Conservation (phyloP, 2,113 vertebrate species). For the Dinomys branickii region DNA sequence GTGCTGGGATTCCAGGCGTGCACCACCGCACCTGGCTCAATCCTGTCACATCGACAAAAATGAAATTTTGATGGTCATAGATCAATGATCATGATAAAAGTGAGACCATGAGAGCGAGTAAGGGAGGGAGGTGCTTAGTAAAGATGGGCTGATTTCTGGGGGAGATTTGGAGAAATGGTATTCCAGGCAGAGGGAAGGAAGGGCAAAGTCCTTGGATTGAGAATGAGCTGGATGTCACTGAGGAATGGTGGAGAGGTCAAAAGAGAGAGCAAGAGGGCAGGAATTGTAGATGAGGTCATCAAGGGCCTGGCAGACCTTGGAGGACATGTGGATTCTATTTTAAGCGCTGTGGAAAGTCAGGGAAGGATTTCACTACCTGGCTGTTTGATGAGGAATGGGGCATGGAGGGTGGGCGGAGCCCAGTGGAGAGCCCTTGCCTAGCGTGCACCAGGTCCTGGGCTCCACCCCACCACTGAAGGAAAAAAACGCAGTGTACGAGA, state of each 20-base stretch:
- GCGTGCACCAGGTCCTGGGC: background rate
- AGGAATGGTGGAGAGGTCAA: background rate
- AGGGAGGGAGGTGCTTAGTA: background rate
- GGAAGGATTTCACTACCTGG: conserved; percentile 41
- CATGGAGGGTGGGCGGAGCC: background rate
- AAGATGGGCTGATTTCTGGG: background rate
- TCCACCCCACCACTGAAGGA: background rate
- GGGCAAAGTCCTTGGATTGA: background rate
- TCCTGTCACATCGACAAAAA: background rate
- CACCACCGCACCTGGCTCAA: no score
- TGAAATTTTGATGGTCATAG: background rate
- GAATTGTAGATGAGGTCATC: conserved; percentile 22
- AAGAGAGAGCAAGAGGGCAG: background rate
- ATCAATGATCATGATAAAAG: background rate
- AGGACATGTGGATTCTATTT: conserved; percentile 57
- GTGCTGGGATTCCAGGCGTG: no score
- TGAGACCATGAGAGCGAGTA: background rate
- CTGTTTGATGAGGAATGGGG: conserved; percentile 9
- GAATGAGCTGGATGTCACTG: background rate
- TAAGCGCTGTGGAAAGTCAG: conserved; percentile 52
- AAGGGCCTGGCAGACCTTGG: background rate
- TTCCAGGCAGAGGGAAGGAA: background rate
- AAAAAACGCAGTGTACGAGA: background rate
- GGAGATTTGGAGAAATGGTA: background rate
- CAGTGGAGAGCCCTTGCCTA: background rate